Evolutionary conservation across 2,888 invertebrate species (phyloP), one percentile per base, ranked within the genome.

Genomic region (Hartigia nigra): DNA sequence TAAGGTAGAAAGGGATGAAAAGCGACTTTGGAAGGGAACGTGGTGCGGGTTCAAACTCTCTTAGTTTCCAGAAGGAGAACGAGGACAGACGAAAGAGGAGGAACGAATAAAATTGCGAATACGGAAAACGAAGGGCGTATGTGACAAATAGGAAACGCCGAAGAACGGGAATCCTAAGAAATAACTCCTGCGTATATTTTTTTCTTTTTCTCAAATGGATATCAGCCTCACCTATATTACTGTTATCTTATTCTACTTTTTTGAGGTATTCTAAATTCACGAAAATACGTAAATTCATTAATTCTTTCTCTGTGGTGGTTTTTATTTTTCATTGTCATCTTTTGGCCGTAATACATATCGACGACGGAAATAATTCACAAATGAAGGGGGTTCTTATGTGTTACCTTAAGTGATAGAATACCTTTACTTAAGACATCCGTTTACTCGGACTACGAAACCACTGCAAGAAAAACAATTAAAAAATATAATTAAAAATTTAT

Each of bases 401-500:
- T 39, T 39, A 5, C 4, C 14, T 4, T 55, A 14, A 55, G 55
- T 55, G 23, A 55, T 23, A 9, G 55, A 23, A 55, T 14, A 39
- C 5, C 39, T 14, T 39, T 55, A 55, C 9, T 9, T 23, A 9
- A 1, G 55, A 55, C 9, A 23, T 55, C 2, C 55, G 23, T 23
- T 55, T 9, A 23, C 9, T 23, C 23, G 5, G 23, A 9, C 9
- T 55, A 23, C 5, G 55, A 55, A 55, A 23, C 23, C 23, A 9
- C 55, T 55, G 23, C 76, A 75, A 74, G 80, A 80, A 77, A 82
- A 82, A 84, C 81, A 82, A 85, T 88, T 86, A 84, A 82, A 82
- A 11, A 37, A 80, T 69, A 75, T 82, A 82, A 86, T 88, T 83
- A 87, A 87, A 86, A 84, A 84, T 84, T 77, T 82, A 88, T 84